Evolutionary conservation across 1,140 invertebrate species (phyloP).

Genomic region (Drosophila truncata): DNA sequence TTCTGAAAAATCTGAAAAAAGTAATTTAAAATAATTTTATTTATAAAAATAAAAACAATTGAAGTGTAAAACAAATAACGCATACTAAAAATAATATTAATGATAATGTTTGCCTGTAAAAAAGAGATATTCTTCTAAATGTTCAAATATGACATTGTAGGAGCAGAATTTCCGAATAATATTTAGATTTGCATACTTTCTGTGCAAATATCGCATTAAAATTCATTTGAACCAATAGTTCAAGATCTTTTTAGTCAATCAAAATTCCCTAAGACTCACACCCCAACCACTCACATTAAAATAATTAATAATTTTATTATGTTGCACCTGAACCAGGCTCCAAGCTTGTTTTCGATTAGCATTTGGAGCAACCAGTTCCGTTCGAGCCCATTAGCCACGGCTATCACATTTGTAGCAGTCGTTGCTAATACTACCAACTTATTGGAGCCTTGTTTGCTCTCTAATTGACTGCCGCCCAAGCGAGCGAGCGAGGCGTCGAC

Average conservation of each 20-base stretch:
- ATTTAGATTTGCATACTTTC: not conserved
- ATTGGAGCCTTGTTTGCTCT: conserved; percentile 43
- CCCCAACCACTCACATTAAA: not conserved
- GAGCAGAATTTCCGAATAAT: rapidly evolving
- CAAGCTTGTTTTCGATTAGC: conserved; percentile 5
- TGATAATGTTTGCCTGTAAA: no score
- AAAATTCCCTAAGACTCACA: not conserved
- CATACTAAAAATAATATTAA: not conserved
- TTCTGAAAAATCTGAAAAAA: no score
- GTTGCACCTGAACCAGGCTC: conserved; percentile 2
- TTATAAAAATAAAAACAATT: not conserved
- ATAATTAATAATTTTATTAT: conserved; percentile 19
- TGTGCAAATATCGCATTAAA: not conserved
- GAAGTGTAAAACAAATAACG: no score
- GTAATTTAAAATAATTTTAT: no score
- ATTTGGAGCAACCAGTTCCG: conserved; percentile 33
- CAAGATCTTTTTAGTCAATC: not conserved
- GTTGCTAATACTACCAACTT: conserved; percentile 27
- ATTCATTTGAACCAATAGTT: not conserved
- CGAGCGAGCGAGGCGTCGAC: conserved; percentile 21
- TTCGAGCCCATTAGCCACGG: conserved; percentile 25
- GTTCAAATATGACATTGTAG: no score
- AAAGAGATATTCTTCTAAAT: no score
- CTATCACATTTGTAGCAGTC: conserved; percentile 17
- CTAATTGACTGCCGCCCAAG: conserved; percentile 56